Evolutionary conservation across 2,888 invertebrate species (phyloP), one percentile per base, ranked within the genome.

Genomic region (Coenonympha arcania): DNA sequence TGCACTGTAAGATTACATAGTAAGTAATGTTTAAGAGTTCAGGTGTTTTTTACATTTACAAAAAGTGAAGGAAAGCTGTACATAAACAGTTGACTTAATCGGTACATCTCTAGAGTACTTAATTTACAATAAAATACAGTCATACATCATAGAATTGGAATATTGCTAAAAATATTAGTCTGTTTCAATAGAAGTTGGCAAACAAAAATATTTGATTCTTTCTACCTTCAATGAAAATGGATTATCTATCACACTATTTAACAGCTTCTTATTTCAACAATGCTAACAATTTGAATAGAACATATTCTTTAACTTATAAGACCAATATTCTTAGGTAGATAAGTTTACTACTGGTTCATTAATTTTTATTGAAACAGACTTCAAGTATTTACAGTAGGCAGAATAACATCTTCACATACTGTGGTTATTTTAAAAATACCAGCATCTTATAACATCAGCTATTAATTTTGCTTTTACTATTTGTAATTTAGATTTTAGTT

Each of bases 21-120:
- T n/a, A n/a, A n/a, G n/a, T n/a, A n/a, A n/a, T n/a, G n/a, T n/a
- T n/a, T n/a, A n/a, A n/a, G n/a, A n/a, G n/a, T n/a, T n/a, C n/a
- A n/a, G n/a, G n/a, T n/a, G 81, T 75, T 76, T 80, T 83, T 81
- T 82, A 83, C 81, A 81, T 83, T 81, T 82, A 83, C 80, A 82
- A 72, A 68, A 68, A 71, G 75, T 71, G 75, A 75, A 70, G 69
- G 69, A 76, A n/a, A 76, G 74, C 80, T 81, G 79, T 82, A 84
- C 82, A 82, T 73, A 68, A 74, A 77, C 73, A 75, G 75, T 78
- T 77, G 73, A 73, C 73, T 77, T 80, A 71, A 26, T 50, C 58
- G 60, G 56, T 57, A 60, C 58, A 53, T 61, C 65, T 60, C 64
- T 66, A 73, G 64, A 65, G 69, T 61, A 63, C 67, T 74, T 73